Conservation (phyloP, 2,113 vertebrate genomes). For the Hippoglossus stenolepis region DNA sequence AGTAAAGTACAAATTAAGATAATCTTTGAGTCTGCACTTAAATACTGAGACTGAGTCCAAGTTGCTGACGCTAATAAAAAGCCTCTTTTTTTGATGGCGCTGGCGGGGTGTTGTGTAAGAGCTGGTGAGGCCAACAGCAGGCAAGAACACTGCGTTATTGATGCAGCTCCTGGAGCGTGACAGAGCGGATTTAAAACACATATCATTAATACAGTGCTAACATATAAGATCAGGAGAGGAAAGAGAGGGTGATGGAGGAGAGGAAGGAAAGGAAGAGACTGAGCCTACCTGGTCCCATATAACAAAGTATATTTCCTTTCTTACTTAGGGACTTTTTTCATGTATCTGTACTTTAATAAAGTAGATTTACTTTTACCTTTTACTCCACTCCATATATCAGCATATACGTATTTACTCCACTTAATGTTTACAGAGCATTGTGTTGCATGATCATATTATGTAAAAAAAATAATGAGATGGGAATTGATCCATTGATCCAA, state of each 20-base stretch:
- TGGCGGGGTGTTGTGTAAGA: slow-evolving; percentile 1
- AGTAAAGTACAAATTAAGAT: slow-evolving; percentile 8
- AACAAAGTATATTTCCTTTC: too few relatives aligned
- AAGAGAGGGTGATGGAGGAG: slow-evolving; percentile 28
- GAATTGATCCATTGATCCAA: too few relatives aligned
- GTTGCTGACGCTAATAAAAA: slow-evolving; percentile 22
- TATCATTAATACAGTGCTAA: slow-evolving; percentile 65
- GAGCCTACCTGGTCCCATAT: neutral
- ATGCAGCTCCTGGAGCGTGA: slow-evolving; percentile 53
- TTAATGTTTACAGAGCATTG: too few relatives aligned
- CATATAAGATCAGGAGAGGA: slow-evolving; percentile 27
- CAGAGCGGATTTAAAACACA: slow-evolving; percentile 68
- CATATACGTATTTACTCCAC: too few relatives aligned
- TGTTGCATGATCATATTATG: too few relatives aligned
- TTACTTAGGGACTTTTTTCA: too few relatives aligned
- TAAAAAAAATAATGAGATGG: too few relatives aligned
- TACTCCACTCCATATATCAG: too few relatives aligned
- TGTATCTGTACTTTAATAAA: too few relatives aligned
- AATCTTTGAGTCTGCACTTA: slow-evolving; percentile 19
- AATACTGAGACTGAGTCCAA: slow-evolving; percentile 2
- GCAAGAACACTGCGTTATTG: slow-evolving; percentile 63
- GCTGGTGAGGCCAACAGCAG: slow-evolving; percentile 30
- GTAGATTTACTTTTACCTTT: too few relatives aligned
- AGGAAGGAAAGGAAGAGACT: neutral
- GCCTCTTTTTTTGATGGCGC: neutral